These are phyloP conservation scores for Hippocampus kuda DNA, from an alignment of 2,797 vertebrate species.

Conservation along the genomic window DNA sequence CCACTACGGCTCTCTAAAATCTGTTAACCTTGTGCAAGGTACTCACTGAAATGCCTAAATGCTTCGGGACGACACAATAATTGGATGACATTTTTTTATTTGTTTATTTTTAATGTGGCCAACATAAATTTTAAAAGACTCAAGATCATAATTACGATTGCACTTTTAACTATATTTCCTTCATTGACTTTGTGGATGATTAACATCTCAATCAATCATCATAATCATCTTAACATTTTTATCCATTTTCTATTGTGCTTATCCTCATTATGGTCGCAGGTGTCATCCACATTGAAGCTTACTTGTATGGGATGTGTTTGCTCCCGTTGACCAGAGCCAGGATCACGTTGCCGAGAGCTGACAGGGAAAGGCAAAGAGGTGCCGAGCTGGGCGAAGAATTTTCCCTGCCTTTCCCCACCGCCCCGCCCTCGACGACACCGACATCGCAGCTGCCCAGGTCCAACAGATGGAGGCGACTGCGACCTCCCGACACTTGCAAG, in stretches of 20 bases:
- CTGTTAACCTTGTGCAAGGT: neutral
- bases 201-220: too few relatives aligned
- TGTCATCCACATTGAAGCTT: constrained; percentile 42
- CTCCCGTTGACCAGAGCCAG: constrained; percentile 94
- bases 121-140: neutral
- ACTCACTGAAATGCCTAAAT: constrained; percentile 1
- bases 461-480: constrained; percentile 93
- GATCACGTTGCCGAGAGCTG: constrained; percentile 94
- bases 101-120: neutral
- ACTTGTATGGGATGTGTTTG: constrained; percentile 99
- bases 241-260: neutral
- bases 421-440: constrained; percentile 65
- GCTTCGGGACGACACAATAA: neutral
- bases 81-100: neutral
- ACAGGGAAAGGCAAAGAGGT: constrained; percentile 86
- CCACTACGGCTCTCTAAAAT: neutral
- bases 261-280: neutral
- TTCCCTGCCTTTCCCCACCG: constrained; percentile 70
- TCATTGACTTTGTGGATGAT: neutral
- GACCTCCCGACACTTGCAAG: constrained; percentile 87
- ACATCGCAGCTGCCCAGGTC: constrained; percentile 90
- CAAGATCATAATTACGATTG: neutral
- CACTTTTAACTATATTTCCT: neutral
- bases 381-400: constrained; percentile 67
- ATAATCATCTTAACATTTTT: too few relatives aligned